Base-by-base conservation (phyloP, 2,888 invertebrate species). In the Tetragonisca angustula region DNA sequence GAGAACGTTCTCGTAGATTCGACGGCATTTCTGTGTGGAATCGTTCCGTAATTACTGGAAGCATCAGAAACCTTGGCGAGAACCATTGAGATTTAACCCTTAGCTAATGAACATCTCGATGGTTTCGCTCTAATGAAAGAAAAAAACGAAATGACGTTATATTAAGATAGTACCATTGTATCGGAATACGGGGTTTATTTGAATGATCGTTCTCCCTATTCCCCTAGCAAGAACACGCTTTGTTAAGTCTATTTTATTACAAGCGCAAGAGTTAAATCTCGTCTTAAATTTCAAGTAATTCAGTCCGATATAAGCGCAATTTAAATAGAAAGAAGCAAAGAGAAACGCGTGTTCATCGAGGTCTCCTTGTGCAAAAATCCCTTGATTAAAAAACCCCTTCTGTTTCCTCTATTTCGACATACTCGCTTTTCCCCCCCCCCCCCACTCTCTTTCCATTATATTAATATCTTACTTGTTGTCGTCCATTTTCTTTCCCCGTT, bases 11-110 rank as follows among this genome's bases (percentile, higher is more conserved):
- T 56, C 68, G 54, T 68, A 24, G n/a, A 59, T 43, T 68, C 68
- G 72, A 68, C 76, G 54, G 59, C 17, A 19, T 56, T 62, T 61
- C 21, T 43, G 32, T 27, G 3, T 69, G 76, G 52, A 69, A 65
- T 62, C 54, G 61, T 81, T 52, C 43, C 73, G 43, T 61, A 74
- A 59, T 72, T 64, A 73, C 61, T 85, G 85, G 85, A 85, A 84
- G 84, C 85, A 81, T 84, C 68, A 59, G 64, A 64, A 36, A 76
- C 67, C 62, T 65, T n/a, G 50, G 67, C 76, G 71, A 76, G 82
- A 76, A 72, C 49, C 27, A 17, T 54, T 15, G 67, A 50, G 43
- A 62, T 56, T 76, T 50, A 59, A 65, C 36, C 73, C 73, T 64
- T 27, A 19, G 56, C n/a, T 59, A 32, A 43, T 0, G 19, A 24